phyloP scores from a whole-genome alignment of 2,113 vertebrate genomes.

The Chaetodon trifascialis region DNA sequence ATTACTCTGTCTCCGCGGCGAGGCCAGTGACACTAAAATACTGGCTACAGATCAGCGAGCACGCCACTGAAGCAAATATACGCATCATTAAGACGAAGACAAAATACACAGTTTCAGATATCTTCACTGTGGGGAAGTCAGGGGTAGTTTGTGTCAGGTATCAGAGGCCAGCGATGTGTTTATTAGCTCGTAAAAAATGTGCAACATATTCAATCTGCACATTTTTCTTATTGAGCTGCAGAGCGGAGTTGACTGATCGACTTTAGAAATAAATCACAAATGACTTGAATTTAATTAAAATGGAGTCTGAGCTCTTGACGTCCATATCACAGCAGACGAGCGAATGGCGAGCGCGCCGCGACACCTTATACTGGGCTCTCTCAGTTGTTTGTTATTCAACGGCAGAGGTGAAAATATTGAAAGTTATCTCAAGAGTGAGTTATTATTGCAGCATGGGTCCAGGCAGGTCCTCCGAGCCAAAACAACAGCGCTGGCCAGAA shows the following conservation, averaged over 20 bases:
- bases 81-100: constrained; percentile 38
- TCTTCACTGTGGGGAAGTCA: background rate
- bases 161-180: constrained; percentile 15
- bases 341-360: background rate
- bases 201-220: background rate
- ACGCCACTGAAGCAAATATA: constrained; percentile 47
- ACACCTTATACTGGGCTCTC: constrained; percentile 20
- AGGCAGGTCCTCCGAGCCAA: constrained; percentile 71
- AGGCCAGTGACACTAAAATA: constrained; percentile 79
- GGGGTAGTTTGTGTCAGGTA: background rate
- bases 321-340: background rate
- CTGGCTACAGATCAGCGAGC: constrained; percentile 63
- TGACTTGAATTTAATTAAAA: constrained; percentile 51
- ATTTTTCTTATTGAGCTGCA: constrained; percentile 8
- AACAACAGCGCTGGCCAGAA: constrained; percentile 71
- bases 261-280: constrained; percentile 40
- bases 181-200: constrained; percentile 4
- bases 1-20: constrained; percentile 84
- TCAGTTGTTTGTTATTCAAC: constrained; percentile 67
- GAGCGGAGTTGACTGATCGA: background rate
- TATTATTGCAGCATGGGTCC: constrained; percentile 73
- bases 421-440: constrained; percentile 73
- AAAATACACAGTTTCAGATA: constrained; percentile 33
- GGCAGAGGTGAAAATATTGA: constrained; percentile 73
- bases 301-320: constrained; percentile 43